phyloP scores from a whole-genome alignment of 2,888 invertebrate species.

The Cecidostiba fungosa region DNA sequence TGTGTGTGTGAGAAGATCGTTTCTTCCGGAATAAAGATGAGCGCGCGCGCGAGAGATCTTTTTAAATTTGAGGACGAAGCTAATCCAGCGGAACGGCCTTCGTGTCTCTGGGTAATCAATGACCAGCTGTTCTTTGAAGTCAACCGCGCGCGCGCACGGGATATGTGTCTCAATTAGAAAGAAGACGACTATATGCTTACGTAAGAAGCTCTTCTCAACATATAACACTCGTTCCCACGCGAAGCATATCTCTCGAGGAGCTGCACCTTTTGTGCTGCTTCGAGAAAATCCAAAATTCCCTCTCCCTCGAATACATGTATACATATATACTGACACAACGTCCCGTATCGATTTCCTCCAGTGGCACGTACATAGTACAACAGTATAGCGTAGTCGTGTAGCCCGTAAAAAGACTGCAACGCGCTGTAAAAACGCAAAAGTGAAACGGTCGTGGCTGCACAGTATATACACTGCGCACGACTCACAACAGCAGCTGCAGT shows the following conservation, averaged over 20 bases:
- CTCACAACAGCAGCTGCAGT: neutral
- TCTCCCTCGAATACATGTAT: neutral
- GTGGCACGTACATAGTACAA: neutral
- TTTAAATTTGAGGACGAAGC: conserved; percentile 4
- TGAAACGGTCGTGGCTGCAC: neutral
- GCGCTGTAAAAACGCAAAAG: neutral
- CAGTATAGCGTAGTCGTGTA: neutral
- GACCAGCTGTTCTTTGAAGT: neutral
- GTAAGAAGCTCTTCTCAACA: too few species aligned
- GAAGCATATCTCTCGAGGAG: neutral
- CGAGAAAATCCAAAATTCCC: neutral
- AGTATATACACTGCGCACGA: neutral
- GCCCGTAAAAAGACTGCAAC: neutral
- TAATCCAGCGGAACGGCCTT: conserved; percentile 4
- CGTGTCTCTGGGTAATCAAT: neutral
- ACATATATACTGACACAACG: neutral
- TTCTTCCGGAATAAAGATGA: conserved; percentile 11
- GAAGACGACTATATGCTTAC: too few species aligned
- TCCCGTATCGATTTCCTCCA: neutral
- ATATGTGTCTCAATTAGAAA: neutral
- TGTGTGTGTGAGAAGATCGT: neutral
- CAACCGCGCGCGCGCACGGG: too few species aligned
- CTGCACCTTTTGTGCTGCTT: neutral
- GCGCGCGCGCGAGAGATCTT: neutral
- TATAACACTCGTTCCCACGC: too few species aligned